These are phyloP conservation scores for Drosophila barbarae DNA, from an alignment of 2,888 invertebrate species.

Conservation along the genomic window DNA sequence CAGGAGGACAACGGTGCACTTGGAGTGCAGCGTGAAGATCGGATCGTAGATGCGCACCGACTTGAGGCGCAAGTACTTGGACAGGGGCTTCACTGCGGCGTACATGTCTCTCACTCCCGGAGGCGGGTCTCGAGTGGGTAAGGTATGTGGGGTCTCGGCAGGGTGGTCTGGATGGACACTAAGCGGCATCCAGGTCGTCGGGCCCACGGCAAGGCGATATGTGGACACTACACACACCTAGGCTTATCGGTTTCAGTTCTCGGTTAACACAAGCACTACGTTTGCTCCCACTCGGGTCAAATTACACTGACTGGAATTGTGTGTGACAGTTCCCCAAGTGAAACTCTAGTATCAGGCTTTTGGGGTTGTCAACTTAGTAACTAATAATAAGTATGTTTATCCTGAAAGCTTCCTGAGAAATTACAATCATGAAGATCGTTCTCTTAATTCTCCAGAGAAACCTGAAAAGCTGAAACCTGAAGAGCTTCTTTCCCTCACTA, in stretches of 20 bases:
- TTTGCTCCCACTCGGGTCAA: background rate
- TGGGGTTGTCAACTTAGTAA: background rate
- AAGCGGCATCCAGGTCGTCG: background rate
- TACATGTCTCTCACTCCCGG: slow-evolving; percentile 78
- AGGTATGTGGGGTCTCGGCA: background rate
- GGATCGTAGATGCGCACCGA: slow-evolving; percentile 86
- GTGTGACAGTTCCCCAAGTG: background rate
- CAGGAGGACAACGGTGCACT: slow-evolving; percentile 85
- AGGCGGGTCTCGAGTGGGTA: too few relatives aligned
- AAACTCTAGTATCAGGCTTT: background rate
- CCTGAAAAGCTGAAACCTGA: too few relatives aligned
- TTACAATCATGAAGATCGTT: too few relatives aligned
- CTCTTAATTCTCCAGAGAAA: too few relatives aligned
- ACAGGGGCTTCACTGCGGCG: slow-evolving; percentile 83
- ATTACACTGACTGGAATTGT: background rate
- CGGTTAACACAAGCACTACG: background rate
- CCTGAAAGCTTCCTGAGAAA: too few relatives aligned
- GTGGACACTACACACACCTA: background rate
- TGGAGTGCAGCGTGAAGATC: slow-evolving; percentile 86
- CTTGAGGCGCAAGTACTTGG: slow-evolving; percentile 82
- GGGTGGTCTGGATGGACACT: background rate
- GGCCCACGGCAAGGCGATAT: background rate
- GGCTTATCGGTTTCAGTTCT: background rate
- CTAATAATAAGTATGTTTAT: too few relatives aligned
- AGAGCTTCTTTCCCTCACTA: background rate